Conservation (phyloP, 2,797 vertebrate genomes). For the Myioborus miniatus region DNA sequence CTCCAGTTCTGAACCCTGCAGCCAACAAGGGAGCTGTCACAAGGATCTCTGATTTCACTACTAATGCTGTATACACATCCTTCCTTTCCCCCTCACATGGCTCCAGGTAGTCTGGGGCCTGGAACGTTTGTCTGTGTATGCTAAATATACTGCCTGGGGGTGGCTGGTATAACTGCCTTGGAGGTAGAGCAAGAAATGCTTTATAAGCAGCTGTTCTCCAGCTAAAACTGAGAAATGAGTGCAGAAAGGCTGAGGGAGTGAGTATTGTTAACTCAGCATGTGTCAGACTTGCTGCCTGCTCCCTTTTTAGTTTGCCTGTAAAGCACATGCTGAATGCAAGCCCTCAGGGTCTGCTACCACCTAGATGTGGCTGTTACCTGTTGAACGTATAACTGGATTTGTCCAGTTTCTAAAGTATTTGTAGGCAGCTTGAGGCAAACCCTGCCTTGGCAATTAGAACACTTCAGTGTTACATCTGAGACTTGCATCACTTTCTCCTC, state of each 20-base stretch:
- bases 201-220: neutral
- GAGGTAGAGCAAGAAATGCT: neutral
- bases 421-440: neutral
- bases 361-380: neutral
- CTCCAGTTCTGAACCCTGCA: neutral
- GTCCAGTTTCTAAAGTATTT: neutral
- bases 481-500: constrained; percentile 7
- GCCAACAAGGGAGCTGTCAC: neutral
- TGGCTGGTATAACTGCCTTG: neutral
- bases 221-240: neutral
- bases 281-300: neutral
- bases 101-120: neutral
- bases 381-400: neutral
- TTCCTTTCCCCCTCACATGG: neutral
- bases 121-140: neutral
- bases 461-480: neutral
- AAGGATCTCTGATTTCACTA: neutral
- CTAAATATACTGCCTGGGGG: neutral
- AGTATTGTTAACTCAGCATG: neutral
- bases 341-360: neutral
- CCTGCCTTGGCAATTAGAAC: neutral
- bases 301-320: neutral
- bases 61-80: neutral
- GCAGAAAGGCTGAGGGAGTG: neutral
- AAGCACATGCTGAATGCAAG: neutral